phyloP scores from a whole-genome alignment of 1,140 invertebrate genomes.

The Nixonia krombeini region DNA sequence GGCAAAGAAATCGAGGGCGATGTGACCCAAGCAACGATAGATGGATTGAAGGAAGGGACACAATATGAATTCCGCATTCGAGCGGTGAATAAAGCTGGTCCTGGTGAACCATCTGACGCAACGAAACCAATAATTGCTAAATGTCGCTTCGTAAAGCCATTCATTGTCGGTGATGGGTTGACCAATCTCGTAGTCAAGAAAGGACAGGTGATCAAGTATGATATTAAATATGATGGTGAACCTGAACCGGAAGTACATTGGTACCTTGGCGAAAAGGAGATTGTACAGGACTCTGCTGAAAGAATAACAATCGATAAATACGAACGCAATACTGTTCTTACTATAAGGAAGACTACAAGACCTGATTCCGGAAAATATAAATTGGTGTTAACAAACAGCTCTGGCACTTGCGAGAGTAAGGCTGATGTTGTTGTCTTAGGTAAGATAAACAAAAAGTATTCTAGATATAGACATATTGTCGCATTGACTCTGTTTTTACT shows the following conservation, averaged over 20 bases:
- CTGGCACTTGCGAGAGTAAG: slow-evolving; percentile 85
- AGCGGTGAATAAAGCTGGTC: slow-evolving; percentile 96
- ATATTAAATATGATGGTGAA: slow-evolving; percentile 95
- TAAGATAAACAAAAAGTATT: slow-evolving; percentile 58
- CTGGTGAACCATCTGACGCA: slow-evolving; percentile 93
- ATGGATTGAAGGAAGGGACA: slow-evolving; percentile 92
- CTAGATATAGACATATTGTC: not conserved
- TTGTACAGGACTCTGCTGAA: slow-evolving; percentile 77
- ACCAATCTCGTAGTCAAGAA: slow-evolving; percentile 93
- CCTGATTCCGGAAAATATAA: slow-evolving; percentile 93
- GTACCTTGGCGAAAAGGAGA: slow-evolving; percentile 81
- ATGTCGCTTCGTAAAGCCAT: slow-evolving; percentile 95
- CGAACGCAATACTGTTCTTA: slow-evolving; percentile 91
- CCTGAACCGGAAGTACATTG: slow-evolving; percentile 93
- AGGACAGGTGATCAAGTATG: slow-evolving; percentile 91
- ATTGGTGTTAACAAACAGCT: slow-evolving; percentile 85
- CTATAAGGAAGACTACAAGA: slow-evolving; percentile 87
- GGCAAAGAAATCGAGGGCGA: slow-evolving; percentile 87
- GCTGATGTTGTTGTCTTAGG: slow-evolving; percentile 91
- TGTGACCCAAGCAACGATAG: slow-evolving; percentile 82
- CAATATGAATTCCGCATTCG: slow-evolving; percentile 97
- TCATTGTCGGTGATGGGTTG: slow-evolving; percentile 88
- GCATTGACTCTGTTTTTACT: not conserved
- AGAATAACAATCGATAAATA: slow-evolving; percentile 91
- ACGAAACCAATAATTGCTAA: slow-evolving; percentile 97